Percentiles rank a stretch among this genome's conserved stretches.
Evolutionary conservation across 2,888 invertebrate species (phyloP).

Genomic region (Alentia gelatinosa): DNA sequence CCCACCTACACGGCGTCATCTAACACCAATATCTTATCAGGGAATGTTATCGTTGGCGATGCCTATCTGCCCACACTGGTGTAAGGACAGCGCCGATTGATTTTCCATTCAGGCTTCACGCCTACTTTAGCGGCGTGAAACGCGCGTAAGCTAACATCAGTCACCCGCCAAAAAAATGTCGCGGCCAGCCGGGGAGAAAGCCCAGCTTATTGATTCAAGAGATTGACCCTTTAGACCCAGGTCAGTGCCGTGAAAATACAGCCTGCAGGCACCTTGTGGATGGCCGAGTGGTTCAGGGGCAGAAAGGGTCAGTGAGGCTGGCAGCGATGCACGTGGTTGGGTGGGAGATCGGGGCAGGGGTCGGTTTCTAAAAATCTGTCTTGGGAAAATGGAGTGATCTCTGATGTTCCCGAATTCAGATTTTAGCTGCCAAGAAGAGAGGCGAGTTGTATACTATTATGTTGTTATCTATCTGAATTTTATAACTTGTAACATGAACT

Average conservation of each 20-base stretch:
- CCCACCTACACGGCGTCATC: background rate
- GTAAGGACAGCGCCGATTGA: background rate
- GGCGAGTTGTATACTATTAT: too few species aligned
- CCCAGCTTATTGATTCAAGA: background rate
- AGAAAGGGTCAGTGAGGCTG: too few species aligned
- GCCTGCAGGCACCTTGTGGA: background rate
- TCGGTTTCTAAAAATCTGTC: too few species aligned
- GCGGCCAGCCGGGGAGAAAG: background rate
- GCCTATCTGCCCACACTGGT: background rate
- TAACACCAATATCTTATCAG: conserved; percentile 1
- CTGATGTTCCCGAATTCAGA: too few species aligned
- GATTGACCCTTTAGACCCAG: background rate
- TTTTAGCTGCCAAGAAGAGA: too few species aligned
- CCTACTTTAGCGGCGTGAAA: background rate
- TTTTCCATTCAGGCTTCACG: background rate
- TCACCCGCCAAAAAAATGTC: background rate
- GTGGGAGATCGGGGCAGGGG: background rate
- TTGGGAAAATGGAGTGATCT: too few species aligned
- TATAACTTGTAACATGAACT: too few species aligned
- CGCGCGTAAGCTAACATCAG: background rate
- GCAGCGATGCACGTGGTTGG: background rate
- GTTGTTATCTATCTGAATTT: too few species aligned
- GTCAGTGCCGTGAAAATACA: background rate
- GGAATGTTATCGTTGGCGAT: background rate
- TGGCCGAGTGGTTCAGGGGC: too few species aligned